Conservation (phyloP, 2,888 invertebrate species). For the Plusia festucae region DNA sequence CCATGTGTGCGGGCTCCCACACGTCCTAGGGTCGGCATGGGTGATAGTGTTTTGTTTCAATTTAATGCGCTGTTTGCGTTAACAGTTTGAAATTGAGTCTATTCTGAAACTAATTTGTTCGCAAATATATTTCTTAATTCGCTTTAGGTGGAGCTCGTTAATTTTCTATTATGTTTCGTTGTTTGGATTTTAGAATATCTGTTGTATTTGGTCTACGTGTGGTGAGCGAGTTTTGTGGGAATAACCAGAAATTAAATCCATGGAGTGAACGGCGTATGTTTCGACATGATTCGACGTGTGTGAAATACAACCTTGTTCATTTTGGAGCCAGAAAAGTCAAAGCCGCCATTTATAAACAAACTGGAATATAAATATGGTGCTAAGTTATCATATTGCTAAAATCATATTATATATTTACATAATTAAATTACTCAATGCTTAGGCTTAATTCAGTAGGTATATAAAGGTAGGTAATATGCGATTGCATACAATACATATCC, state of each 20-base stretch:
- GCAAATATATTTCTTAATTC: conserved; percentile 57
- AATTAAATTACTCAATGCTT: too few relatives aligned
- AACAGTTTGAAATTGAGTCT: conserved; percentile 56
- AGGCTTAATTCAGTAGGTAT: too few relatives aligned
- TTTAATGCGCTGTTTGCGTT: conserved; percentile 61
- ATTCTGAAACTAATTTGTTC: conserved; percentile 54
- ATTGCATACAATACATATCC: background rate
- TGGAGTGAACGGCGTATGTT: background rate
- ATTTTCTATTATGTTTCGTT: conserved; percentile 50
- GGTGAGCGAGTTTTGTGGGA: conserved; percentile 18
- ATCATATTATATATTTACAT: too few relatives aligned
- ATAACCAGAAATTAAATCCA: background rate
- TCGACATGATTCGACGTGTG: background rate
- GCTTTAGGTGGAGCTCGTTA: conserved; percentile 42
- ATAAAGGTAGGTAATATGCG: too few relatives aligned
- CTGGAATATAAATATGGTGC: too few relatives aligned
- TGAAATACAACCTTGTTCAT: background rate
- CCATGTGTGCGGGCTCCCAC: conserved; percentile 49
- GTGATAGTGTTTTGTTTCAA: conserved; percentile 65
- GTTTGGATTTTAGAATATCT: conserved; percentile 41
- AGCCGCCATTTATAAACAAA: too few relatives aligned
- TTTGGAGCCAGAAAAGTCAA: too few relatives aligned
- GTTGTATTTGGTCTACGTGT: conserved; percentile 33
- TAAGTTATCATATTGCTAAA: too few relatives aligned
- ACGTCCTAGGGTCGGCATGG: conserved; percentile 41